Percentiles rank a stretch among this genome's conserved stretches.
phyloP scores from a whole-genome alignment of 2,113 vertebrate genomes.

The Mirza zaza region DNA sequence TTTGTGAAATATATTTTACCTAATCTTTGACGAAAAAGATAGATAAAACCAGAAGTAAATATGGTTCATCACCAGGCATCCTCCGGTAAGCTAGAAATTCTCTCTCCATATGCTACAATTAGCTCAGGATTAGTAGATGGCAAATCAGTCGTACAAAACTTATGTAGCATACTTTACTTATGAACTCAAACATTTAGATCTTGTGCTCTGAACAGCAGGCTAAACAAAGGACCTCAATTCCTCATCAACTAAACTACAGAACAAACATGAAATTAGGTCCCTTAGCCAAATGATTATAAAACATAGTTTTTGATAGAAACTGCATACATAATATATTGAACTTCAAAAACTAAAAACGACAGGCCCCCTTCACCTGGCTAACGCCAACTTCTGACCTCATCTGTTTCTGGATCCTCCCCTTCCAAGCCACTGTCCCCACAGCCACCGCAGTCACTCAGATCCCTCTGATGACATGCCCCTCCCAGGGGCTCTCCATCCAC shows the following conservation, averaged over 20 bases:
- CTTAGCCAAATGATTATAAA: neutral
- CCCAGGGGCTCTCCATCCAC: rapidly evolving
- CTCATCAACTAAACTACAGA: neutral
- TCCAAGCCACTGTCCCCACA: neutral
- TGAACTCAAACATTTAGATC: neutral
- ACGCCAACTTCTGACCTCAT: neutral
- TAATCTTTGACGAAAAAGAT: neutral
- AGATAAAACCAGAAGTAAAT: neutral
- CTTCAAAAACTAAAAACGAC: neutral
- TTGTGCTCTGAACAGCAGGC: neutral
- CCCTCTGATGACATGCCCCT: no score
- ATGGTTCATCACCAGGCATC: neutral
- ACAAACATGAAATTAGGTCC: neutral
- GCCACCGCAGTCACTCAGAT: no score
- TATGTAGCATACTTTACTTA: neutral
- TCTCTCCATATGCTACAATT: no score
- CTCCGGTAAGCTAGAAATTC: neutral
- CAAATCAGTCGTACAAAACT: neutral
- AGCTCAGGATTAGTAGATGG: neutral
- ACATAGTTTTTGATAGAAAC: neutral
- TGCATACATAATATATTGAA: neutral
- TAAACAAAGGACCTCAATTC: neutral
- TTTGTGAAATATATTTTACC: neutral
- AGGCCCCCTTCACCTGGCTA: no score
- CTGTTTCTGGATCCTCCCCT: neutral